Evolutionary conservation across 1,140 invertebrate genomes (phyloP).

Genomic region (Meloidogyne chitwoodi): DNA sequence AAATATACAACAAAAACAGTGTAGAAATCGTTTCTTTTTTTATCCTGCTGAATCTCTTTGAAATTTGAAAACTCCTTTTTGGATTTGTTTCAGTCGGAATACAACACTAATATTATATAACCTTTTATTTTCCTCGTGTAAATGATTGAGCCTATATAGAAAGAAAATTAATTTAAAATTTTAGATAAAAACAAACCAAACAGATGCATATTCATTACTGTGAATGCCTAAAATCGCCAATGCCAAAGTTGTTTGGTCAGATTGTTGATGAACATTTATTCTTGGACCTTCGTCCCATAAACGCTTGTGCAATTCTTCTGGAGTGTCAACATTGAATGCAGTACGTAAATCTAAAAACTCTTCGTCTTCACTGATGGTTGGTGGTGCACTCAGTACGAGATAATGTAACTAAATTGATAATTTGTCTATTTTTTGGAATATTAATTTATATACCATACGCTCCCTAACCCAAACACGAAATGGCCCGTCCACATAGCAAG

Average conservation of each 20-base stretch:
- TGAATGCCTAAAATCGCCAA: conserved; percentile 78
- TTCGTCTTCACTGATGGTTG: conserved; percentile 43
- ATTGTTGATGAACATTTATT: conserved; percentile 78
- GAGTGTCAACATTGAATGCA: neutral
- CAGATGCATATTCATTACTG: conserved; percentile 76
- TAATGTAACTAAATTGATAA: conserved; percentile 69
- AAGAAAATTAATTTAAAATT: neutral
- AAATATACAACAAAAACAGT: neutral
- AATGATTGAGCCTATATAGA: neutral
- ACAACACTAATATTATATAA: conserved; percentile 5
- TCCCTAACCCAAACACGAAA: conserved; percentile 76
- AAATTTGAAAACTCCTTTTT: neutral
- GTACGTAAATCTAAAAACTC: conserved; percentile 39
- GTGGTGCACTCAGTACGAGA: conserved; percentile 75
- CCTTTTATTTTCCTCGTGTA: conserved; percentile 6
- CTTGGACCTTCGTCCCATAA: conserved; percentile 23
- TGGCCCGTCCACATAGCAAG: conserved; percentile 82
- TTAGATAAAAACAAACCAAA: conserved; percentile 70
- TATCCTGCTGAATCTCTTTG: neutral
- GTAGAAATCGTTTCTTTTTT: neutral
- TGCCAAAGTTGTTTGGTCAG: conserved; percentile 81
- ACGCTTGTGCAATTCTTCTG: conserved; percentile 17
- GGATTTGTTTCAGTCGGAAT: conserved; percentile 7
- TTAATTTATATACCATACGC: conserved; percentile 48
- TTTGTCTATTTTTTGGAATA: conserved; percentile 62